Base-by-base conservation (phyloP, 2,888 invertebrate species). In the Macroteleia sp. region DNA sequence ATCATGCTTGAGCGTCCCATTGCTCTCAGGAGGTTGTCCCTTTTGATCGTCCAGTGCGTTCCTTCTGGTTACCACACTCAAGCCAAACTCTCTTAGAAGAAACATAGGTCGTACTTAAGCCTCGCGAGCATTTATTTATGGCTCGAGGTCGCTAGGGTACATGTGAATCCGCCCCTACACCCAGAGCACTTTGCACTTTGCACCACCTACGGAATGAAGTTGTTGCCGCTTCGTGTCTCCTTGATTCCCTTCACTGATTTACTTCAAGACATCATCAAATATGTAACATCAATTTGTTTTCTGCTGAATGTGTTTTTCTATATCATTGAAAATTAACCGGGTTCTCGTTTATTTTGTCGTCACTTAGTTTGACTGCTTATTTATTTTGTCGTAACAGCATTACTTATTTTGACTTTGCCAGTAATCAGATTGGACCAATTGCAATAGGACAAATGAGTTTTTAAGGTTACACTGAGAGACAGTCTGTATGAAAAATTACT, bases 101-200 rank as follows among this genome's bases (percentile, higher is more conserved):
- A 69, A 74, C 78, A 77, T 80, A 76, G 77, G 66, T 67, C 79
- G 75, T 69, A 79, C 82, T 77, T 86, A 87, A 86, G 87, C 87
- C 88, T 86, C 82, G 82, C 80, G 82, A 87, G 87, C 87, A 89
- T 89, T 91, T 91, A 91, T 91, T 91, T 91, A 91, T 91, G 90
- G 91, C 88, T 86, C 83, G 85, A 89, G 91, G 89, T 90, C 88
- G 90, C 79, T 79, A 79, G 87, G 87, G 88, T 90, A 87, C 86
- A 84, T 83, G 82, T 81, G 81, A 87, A 84, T 86, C 87, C 90
- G 89, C 90, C 90, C 87, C 86, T 82, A 85, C 83, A 85, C 81
- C 83, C 62, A 81, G 77, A 82, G 76, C 84, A 85, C 83, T 84
- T 88, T 83, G 82, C 85, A 80, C 85, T 77, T 78, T 79, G 77